Conservation (phyloP, 2,888 invertebrate genomes). For the Sesia bembeciformis region DNA sequence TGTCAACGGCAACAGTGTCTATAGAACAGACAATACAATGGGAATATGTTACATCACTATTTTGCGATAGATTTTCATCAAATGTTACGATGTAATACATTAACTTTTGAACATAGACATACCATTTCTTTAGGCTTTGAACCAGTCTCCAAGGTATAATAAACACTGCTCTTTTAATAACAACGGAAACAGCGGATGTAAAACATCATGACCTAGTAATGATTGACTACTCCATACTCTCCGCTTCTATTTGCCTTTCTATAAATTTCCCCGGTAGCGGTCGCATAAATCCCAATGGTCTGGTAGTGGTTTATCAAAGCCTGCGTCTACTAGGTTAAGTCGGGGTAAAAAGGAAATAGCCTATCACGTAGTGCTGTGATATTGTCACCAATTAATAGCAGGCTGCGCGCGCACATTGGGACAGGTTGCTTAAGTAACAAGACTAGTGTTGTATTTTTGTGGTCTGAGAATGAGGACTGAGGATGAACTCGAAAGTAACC, state of each 20-base stretch:
- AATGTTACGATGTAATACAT: too few species aligned
- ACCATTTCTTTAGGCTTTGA: too few species aligned
- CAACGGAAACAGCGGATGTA: too few species aligned
- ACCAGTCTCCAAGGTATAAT: too few species aligned
- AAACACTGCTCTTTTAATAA: too few species aligned
- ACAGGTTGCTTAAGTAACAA: conserved; percentile 18
- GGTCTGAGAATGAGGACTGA: background rate
- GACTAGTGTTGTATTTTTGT: background rate
- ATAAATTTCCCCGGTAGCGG: background rate
- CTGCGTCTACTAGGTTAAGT: conserved; percentile 1
- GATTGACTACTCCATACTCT: background rate
- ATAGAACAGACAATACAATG: too few species aligned
- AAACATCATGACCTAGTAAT: background rate
- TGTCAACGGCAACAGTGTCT: too few species aligned
- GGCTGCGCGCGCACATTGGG: conserved; percentile 14
- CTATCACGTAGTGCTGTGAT: conserved; percentile 27
- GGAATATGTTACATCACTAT: too few species aligned
- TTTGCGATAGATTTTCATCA: too few species aligned
- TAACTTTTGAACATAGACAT: too few species aligned
- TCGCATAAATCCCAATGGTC: background rate
- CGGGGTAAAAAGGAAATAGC: conserved; percentile 21
- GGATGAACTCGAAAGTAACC: background rate
- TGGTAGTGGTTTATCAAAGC: background rate
- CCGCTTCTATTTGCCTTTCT: background rate
- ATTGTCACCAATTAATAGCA: conserved; percentile 37